Conservation (phyloP, 2,888 invertebrate species). For the Cephus pulcher region DNA sequence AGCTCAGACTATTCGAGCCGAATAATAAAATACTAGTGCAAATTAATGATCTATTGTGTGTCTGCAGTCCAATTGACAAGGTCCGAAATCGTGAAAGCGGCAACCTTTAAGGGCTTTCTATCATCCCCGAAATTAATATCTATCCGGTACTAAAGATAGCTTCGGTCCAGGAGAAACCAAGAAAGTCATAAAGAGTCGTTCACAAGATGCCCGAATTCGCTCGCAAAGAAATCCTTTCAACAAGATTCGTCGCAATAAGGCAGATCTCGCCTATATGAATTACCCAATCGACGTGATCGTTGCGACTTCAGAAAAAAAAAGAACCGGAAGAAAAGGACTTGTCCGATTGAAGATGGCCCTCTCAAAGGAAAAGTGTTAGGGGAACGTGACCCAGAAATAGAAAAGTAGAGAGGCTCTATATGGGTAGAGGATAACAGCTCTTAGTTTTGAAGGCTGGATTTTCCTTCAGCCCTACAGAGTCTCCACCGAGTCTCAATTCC, state of each 20-base stretch:
- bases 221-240: not conserved
- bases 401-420: not conserved
- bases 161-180: not conserved
- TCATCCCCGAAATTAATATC: not conserved
- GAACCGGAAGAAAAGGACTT: not conserved
- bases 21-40: not conserved
- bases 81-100: too few species aligned
- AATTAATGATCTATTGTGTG: not conserved
- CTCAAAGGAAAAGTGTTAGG: not conserved
- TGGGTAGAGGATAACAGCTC: not conserved
- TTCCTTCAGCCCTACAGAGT: not conserved
- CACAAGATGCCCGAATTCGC: not conserved
- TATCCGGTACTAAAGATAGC: not conserved
- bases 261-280: not conserved
- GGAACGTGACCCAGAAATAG: not conserved
- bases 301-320: not conserved
- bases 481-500: not conserved
- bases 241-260: not conserved
- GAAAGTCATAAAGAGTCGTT: not conserved
- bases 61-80: too few species aligned
- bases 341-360: not conserved
- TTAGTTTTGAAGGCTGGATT: not conserved
- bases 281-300: not conserved
- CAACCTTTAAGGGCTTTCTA: not conserved
- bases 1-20: not conserved